phyloP scores from a whole-genome alignment of 1,140 invertebrate species.

The Ceratina australensis region DNA sequence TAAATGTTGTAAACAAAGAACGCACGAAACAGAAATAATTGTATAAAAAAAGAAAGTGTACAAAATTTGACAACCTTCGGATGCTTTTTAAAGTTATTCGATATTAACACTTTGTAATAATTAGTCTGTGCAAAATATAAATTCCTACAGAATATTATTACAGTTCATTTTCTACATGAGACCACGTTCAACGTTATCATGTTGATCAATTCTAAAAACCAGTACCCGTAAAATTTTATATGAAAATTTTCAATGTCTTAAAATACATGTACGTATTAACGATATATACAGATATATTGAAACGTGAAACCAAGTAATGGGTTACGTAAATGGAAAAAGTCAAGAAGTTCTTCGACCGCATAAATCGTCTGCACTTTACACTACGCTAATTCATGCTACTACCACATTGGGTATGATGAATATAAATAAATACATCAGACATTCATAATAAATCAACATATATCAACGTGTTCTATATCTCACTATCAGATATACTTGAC shows the following conservation, averaged over 20 bases:
- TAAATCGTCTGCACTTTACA: constrained; percentile 26
- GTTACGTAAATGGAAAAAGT: background rate
- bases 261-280: no score
- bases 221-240: no score
- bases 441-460: constrained; percentile 40
- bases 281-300: no score
- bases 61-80: constrained; percentile 22
- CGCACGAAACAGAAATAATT: background rate
- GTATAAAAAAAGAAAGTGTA: constrained; percentile 5
- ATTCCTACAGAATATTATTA: background rate
- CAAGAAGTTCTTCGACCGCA: background rate
- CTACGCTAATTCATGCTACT: constrained; percentile 62
- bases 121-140: background rate
- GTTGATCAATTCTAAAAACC: background rate
- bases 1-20: constrained; percentile 19
- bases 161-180: background rate
- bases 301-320: no score
- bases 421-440: constrained; percentile 55
- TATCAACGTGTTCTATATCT: constrained; percentile 20
- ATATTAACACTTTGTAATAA: constrained; percentile 16
- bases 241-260: no score
- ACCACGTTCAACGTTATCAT: constrained; percentile 20
- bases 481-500: constrained; percentile 45
- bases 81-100: constrained; percentile 21
- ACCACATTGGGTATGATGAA: constrained; percentile 51